Evolutionary conservation across 2,888 invertebrate genomes (phyloP).

Genomic region (Phaedon cochleariae): DNA sequence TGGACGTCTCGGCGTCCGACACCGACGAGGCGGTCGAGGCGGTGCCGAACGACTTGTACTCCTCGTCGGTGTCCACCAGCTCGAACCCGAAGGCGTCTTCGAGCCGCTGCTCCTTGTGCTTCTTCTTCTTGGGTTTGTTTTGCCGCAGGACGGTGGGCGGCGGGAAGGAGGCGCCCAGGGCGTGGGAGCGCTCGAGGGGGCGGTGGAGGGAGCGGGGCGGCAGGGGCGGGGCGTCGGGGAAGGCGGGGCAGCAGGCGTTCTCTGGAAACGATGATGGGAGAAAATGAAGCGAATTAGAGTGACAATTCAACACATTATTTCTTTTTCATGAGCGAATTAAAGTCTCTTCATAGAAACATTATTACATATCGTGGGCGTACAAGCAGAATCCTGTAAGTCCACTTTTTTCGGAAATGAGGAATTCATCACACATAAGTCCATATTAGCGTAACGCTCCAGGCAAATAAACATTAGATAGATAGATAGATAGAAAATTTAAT

Average conservation of each 20-base stretch:
- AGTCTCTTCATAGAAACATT: no score
- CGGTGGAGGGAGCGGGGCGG: constrained; percentile 77
- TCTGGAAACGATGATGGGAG: constrained; percentile 27
- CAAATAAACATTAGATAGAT: no score
- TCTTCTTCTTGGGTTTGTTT: constrained; percentile 65
- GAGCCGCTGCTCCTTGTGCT: constrained; percentile 67
- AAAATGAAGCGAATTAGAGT: not conserved
- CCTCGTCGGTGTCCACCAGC: constrained; percentile 84
- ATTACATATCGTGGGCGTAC: no score
- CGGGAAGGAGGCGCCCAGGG: constrained; percentile 62
- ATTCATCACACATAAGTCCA: no score
- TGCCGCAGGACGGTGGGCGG: constrained; percentile 76
- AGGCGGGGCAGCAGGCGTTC: constrained; percentile 40
- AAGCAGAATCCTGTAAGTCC: no score
- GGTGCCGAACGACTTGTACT: constrained; percentile 53
- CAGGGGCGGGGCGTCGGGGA: constrained; percentile 64
- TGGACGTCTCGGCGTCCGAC: constrained; percentile 44
- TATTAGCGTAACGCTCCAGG: no score
- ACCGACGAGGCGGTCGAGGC: constrained; percentile 44
- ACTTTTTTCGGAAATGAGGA: no score
- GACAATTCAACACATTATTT: no score
- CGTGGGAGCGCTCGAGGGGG: constrained; percentile 72
- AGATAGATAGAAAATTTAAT: no score
- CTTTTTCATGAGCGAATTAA: no score
- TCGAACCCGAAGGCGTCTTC: constrained; percentile 87